Evolutionary conservation across 2,888 invertebrate species (phyloP).

Genomic region (Pardosa pseudoannulata): DNA sequence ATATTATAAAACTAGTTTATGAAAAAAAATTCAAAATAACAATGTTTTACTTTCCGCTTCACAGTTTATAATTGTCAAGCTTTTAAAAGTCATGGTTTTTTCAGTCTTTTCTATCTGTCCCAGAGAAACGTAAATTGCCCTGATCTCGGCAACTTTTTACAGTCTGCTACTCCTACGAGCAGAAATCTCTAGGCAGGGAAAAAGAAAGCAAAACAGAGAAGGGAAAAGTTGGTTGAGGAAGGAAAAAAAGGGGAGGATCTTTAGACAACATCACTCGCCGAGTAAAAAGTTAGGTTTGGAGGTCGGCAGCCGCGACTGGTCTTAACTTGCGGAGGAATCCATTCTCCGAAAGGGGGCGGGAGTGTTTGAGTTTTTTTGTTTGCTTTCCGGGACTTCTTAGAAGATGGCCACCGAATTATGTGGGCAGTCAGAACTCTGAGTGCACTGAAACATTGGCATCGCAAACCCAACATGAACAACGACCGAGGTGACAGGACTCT

Average conservation of each 20-base stretch:
- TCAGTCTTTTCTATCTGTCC: no score
- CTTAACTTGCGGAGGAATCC: constrained; percentile 12
- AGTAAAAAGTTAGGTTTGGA: background rate
- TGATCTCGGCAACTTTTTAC: no score
- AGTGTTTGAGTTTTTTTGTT: background rate
- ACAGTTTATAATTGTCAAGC: no score
- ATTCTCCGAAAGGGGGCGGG: constrained; percentile 5
- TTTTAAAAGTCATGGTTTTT: no score
- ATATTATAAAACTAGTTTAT: no score
- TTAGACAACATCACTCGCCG: background rate
- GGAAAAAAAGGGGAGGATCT: background rate
- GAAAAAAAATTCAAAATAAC: no score
- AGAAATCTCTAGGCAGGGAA: background rate
- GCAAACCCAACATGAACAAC: constrained; percentile 52
- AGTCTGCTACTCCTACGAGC: no score
- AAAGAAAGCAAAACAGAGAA: background rate
- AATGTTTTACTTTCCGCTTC: no score
- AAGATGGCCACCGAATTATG: constrained; percentile 56
- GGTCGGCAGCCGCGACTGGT: constrained; percentile 27
- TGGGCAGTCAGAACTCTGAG: constrained; percentile 49
- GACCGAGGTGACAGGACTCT: constrained; percentile 33
- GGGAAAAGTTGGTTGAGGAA: background rate
- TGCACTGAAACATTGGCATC: background rate
- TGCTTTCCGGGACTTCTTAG: constrained; percentile 10
- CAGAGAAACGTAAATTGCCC: no score